These are phyloP conservation scores for Myiopsitta monachus DNA, from an alignment of 2,113 vertebrate genomes.

Conservation along the genomic window DNA sequence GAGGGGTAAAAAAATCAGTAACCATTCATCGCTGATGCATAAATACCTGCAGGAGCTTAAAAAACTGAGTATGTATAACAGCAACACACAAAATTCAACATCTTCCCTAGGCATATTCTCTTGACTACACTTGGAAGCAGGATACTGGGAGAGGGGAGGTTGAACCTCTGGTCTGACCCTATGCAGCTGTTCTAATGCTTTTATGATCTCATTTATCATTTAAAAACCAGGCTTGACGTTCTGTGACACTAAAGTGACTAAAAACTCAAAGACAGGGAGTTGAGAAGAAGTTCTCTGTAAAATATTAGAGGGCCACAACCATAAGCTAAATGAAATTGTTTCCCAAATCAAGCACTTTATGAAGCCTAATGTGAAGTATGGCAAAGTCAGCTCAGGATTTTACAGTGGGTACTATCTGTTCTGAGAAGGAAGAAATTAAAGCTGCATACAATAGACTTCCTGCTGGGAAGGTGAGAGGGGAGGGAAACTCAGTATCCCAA, in stretches of 20 bases:
- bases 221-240: neutral
- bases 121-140: neutral
- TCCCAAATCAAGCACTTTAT: neutral
- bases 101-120: neutral
- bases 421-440: constrained; percentile 40
- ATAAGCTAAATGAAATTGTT: neutral
- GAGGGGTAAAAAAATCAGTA: neutral
- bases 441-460: constrained; percentile 46
- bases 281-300: neutral
- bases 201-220: neutral
- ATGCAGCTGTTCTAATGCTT: neutral
- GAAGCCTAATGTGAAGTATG: neutral
- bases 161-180: neutral
- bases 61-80: neutral
- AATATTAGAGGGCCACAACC: neutral
- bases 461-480: constrained; percentile 9
- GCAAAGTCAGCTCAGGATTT: neutral
- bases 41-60: neutral
- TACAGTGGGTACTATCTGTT: neutral
- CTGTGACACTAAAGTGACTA: neutral
- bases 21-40: neutral
- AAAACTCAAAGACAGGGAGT: neutral
- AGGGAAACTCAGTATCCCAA: constrained; percentile 11
- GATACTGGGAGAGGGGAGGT: neutral
- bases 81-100: neutral